Evolutionary conservation across 2,113 vertebrate species (phyloP).

Genomic region (Brachyistius frenatus): DNA sequence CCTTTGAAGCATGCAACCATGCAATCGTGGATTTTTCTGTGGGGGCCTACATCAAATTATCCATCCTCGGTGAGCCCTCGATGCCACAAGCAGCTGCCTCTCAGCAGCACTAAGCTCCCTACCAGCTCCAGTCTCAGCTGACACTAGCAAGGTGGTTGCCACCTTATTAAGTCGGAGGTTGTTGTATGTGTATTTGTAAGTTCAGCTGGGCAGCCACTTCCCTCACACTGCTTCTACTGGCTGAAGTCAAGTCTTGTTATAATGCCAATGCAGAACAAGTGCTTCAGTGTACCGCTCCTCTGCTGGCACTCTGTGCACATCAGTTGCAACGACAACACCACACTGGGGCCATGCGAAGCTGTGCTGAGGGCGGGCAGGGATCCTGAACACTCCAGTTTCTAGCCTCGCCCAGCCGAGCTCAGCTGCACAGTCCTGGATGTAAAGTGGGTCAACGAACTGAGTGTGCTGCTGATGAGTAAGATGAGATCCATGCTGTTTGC

Average conservation of each 20-base stretch:
- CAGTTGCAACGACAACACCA: slow-evolving; percentile 45
- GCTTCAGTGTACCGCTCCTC: slow-evolving; percentile 51
- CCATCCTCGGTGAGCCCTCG: slow-evolving; percentile 31
- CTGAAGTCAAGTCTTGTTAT: slow-evolving; percentile 56
- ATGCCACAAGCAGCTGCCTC: slow-evolving; percentile 63
- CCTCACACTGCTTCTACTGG: slow-evolving; percentile 33
- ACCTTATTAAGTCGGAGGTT: slow-evolving; percentile 49
- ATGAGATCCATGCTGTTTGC: slow-evolving; percentile 56
- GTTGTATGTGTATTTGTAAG: slow-evolving; percentile 38
- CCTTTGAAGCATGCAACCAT: slow-evolving; percentile 52
- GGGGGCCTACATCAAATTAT: slow-evolving; percentile 38
- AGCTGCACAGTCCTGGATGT: slow-evolving; percentile 38
- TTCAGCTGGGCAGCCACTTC: slow-evolving; percentile 46
- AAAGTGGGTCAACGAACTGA: slow-evolving; percentile 65
- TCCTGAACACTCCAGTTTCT: slow-evolving; percentile 38
- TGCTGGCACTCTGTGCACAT: slow-evolving; percentile 46
- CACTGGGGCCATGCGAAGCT: slow-evolving; percentile 49
- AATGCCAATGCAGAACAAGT: slow-evolving; percentile 64
- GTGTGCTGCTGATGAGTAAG: slow-evolving; percentile 59
- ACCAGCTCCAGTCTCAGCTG: slow-evolving; percentile 34
- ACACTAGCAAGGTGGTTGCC: slow-evolving; percentile 55
- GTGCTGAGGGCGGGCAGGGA: slow-evolving; percentile 14
- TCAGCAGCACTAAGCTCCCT: slow-evolving; percentile 35
- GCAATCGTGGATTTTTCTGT: slow-evolving; percentile 50
- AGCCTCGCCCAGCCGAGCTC: slow-evolving; percentile 25